A percentile compares a stretch with the other conserved stretches of the same genome.
Evolutionary conservation across 2,888 invertebrate genomes (phyloP).

Genomic region (Leucophora obtusa): DNA sequence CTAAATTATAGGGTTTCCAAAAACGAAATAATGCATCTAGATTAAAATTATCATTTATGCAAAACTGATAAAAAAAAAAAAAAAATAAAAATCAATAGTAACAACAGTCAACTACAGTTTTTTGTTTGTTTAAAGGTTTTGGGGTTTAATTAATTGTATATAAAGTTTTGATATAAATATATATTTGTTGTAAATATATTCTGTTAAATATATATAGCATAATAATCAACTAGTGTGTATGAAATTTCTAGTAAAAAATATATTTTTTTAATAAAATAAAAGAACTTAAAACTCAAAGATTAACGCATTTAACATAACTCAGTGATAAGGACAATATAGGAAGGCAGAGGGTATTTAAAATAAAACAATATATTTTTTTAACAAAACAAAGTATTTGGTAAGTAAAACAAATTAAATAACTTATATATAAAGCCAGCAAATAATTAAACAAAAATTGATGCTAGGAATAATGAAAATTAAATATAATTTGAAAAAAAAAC

Average conservation of each 20-base stretch:
- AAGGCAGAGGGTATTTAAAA: conserved; percentile 36
- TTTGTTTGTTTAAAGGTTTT: conserved; percentile 63
- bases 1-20: conserved; percentile 61
- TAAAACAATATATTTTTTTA: conserved; percentile 52
- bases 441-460: conserved; percentile 53
- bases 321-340: conserved; percentile 39
- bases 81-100: conserved; percentile 66
- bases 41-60: conserved; percentile 63
- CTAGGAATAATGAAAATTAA: conserved; percentile 42
- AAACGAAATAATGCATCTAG: conserved; percentile 63
- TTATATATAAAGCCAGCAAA: conserved; percentile 58
- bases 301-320: conserved; percentile 61
- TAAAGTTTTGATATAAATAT: conserved; percentile 37
- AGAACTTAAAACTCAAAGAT: conserved; percentile 50
- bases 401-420: conserved; percentile 45
- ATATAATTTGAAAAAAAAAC: conserved; percentile 10
- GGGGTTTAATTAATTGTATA: conserved; percentile 40
- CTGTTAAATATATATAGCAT: conserved; percentile 67
- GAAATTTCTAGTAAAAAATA: conserved; percentile 58
- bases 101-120: conserved; percentile 76
- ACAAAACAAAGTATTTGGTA: conserved; percentile 65
- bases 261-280: conserved; percentile 44
- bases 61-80: conserved; percentile 50
- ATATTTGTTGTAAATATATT: conserved; percentile 67
- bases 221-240: conserved; percentile 64